A percentile compares a stretch with the other conserved stretches of the same genome.
Conservation (phyloP, 2,113 vertebrate species). For the Panthera tigris region DNA sequence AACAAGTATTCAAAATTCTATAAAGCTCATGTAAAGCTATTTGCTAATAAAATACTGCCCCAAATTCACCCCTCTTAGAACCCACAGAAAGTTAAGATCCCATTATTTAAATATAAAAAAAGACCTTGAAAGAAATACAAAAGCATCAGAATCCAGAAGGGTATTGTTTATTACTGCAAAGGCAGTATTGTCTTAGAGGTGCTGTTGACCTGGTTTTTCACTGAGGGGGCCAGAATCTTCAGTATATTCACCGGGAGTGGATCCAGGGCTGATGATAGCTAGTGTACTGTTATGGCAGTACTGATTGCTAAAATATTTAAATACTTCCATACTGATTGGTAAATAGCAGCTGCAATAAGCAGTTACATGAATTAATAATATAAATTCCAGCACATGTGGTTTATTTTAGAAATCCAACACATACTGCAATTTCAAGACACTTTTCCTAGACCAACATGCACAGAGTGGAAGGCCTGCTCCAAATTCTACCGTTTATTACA, state of each 20-base stretch:
- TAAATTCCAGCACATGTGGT: background rate
- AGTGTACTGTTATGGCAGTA: background rate
- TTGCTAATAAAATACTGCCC: background rate
- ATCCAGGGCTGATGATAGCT: background rate
- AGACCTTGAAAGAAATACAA: background rate
- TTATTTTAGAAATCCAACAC: background rate
- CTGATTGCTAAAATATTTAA: background rate
- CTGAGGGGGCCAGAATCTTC: background rate
- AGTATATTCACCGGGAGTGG: background rate
- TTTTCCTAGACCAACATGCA: background rate
- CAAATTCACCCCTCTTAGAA: background rate
- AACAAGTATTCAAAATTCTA: background rate
- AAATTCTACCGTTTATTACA: background rate
- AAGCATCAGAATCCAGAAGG: background rate
- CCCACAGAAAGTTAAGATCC: background rate
- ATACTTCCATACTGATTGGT: background rate
- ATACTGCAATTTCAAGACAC: background rate
- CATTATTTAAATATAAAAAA: background rate
- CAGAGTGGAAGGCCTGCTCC: background rate
- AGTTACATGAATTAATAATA: conserved; percentile 19
- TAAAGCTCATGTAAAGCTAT: background rate
- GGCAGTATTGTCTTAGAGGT: background rate
- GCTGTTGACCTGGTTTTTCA: background rate
- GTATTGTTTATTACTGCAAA: background rate
- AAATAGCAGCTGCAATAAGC: background rate